These are phyloP conservation scores for Megamerina dolium DNA, from an alignment of 2,888 invertebrate species.

Conservation along the genomic window DNA sequence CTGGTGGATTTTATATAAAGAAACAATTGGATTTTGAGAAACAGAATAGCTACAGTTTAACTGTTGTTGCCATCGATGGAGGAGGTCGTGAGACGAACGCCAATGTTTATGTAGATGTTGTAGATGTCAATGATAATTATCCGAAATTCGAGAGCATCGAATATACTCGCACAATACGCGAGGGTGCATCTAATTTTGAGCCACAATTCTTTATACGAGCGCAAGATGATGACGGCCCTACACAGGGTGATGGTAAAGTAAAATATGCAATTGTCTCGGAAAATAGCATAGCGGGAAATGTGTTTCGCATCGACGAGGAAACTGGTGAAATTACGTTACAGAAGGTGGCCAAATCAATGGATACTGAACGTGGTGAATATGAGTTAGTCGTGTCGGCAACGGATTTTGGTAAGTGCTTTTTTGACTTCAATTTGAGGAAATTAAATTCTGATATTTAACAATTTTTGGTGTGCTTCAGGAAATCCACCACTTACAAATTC, in stretches of 20 bases:
- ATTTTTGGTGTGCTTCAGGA: constrained; percentile 43
- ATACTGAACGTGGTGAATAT: constrained; percentile 69
- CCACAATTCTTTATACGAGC: constrained; percentile 76
- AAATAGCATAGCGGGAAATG: constrained; percentile 61
- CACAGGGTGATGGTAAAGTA: constrained; percentile 64
- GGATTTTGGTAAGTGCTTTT: constrained; percentile 56
- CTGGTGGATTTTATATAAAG: constrained; percentile 63
- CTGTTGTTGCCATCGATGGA: constrained; percentile 74
- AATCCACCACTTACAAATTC: constrained; percentile 61
- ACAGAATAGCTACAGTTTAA: constrained; percentile 72
- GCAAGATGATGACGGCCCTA: constrained; percentile 67
- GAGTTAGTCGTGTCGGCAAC: constrained; percentile 63
- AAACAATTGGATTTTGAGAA: constrained; percentile 69
- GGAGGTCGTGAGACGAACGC: constrained; percentile 67
- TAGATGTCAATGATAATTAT: constrained; percentile 72
- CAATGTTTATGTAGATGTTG: constrained; percentile 63
- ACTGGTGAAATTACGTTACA: constrained; percentile 66
- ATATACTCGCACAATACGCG: constrained; percentile 69
- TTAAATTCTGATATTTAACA: too few species aligned
- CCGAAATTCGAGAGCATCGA: constrained; percentile 66
- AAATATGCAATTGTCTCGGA: constrained; percentile 62
- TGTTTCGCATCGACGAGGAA: constrained; percentile 60
- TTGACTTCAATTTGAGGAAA: not conserved
- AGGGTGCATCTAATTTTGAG: constrained; percentile 69
- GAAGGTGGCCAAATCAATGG: constrained; percentile 62